Evolutionary conservation across 2,113 vertebrate species (phyloP), one percentile per base, ranked within the genome.

Genomic region (Muntiacus reevesi): DNA sequence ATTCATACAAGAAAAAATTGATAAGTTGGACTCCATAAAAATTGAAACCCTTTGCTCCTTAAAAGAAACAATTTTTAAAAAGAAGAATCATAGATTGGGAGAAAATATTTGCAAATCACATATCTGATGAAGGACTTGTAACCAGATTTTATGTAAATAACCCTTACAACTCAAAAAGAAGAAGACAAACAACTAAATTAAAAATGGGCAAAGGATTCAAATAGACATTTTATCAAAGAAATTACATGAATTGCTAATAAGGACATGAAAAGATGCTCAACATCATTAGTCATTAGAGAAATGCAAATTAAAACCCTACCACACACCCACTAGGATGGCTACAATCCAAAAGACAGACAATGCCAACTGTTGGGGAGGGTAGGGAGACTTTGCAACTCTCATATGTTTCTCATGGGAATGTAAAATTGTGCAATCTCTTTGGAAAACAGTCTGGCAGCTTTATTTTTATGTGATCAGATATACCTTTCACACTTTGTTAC

Each of bases 221-320:
- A 64, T 57, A 97, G 92, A 88, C 52, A 54, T 91, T 93, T 95
- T 67, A 92, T 55, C 82, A 79, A 78, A 88, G 95, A 94, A 91
- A 92, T 76, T 45, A 57, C 33, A 21, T 23, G 55, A 97, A 91
- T 91, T 82, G 59, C 91, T 94, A 95, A 93, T 86, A 74, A 95
- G 82, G 50, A 97, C 81, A 55, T 86, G 97, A 95, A 95, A 94
- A 92, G 94, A 52, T 43, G 50, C 59, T 88, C 40, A 21, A 4
- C 71, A 30, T 78, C 81, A 91, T 90, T 60, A 93, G 85, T 90
- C 74, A 88, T 94, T 88, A 95, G 96, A 83, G 95, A 96, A 71
- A 97, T 62, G 95, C 84, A 92, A 84, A 92, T 91, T 30, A 74
- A 95, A 96, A 60, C 25, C 8, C 59, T 25, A 17, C 45, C 45